These are phyloP conservation scores for Alectura lathami DNA, from an alignment of 2,113 vertebrate genomes.

Conservation along the genomic window DNA sequence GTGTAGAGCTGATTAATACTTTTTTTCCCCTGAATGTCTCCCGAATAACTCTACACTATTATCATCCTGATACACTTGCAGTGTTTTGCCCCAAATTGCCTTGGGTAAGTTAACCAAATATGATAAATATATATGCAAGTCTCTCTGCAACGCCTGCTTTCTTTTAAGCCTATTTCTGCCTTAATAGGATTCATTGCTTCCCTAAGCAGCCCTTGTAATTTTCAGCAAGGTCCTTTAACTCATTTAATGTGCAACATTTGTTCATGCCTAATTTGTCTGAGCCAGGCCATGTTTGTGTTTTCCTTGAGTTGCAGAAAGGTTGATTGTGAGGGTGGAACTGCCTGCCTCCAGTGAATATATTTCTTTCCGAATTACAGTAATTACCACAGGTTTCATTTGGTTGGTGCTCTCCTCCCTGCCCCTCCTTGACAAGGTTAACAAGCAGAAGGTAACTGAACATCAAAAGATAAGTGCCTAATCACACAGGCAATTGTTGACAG, in stretches of 20 bases:
- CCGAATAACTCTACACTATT: not conserved
- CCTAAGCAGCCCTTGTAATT: slow-evolving; percentile 73
- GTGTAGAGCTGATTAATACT: not conserved
- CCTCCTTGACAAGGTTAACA: slow-evolving; percentile 70
- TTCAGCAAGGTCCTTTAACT: slow-evolving; percentile 78
- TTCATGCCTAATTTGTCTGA: slow-evolving; percentile 77
- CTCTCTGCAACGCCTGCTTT: not conserved
- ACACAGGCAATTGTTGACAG: slow-evolving; percentile 11
- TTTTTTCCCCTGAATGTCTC: not conserved
- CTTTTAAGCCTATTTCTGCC: slow-evolving; percentile 45
- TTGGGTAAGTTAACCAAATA: not conserved
- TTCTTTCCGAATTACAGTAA: slow-evolving; percentile 68
- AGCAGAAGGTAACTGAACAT: slow-evolving; percentile 63
- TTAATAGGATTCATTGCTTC: slow-evolving; percentile 71
- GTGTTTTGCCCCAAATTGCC: not conserved
- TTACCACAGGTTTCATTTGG: slow-evolving; percentile 50
- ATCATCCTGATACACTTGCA: not conserved
- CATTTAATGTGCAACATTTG: slow-evolving; percentile 78
- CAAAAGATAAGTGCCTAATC: slow-evolving; percentile 47
- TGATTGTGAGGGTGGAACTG: slow-evolving; percentile 69
- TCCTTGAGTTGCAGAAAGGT: slow-evolving; percentile 66
- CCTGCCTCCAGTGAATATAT: slow-evolving; percentile 53
- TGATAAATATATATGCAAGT: not conserved
- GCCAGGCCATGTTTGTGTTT: slow-evolving; percentile 73
- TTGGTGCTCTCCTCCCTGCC: slow-evolving; percentile 12